Percentiles rank a stretch among this genome's conserved stretches.
These are phyloP conservation scores for Ceryle rudis DNA, from an alignment of 2,797 vertebrate species.

Conservation along the genomic window DNA sequence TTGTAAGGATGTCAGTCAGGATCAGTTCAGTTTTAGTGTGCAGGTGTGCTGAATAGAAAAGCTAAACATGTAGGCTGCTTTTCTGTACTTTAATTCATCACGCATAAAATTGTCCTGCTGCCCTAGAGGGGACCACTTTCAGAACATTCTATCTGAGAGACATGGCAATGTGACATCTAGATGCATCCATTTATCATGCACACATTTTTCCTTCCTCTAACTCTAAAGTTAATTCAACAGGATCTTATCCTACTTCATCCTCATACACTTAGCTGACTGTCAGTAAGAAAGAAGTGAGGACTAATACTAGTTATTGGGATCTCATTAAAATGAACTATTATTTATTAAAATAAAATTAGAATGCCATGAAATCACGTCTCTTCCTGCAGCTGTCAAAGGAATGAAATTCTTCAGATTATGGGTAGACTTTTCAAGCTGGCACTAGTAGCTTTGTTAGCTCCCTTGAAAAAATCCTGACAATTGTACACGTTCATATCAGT, in stretches of 20 bases:
- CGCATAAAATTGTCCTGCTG: background rate
- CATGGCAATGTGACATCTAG: background rate
- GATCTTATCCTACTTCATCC: background rate
- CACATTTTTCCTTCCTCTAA: background rate
- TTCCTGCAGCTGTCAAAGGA: background rate
- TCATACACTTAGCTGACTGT: accelerated
- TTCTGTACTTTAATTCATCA: background rate
- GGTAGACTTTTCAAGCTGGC: background rate
- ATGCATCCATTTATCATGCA: background rate
- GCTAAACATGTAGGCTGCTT: background rate
- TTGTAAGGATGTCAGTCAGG: background rate
- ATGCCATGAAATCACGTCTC: background rate
- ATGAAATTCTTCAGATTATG: background rate
- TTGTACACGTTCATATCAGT: background rate
- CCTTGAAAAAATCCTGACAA: background rate
- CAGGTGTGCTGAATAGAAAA: background rate
- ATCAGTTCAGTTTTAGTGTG: background rate
- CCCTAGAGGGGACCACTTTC: background rate
- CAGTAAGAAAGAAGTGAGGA: background rate
- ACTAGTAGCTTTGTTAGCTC: background rate
- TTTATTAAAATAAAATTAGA: background rate
- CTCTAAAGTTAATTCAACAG: background rate
- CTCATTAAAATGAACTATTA: background rate
- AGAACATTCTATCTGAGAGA: background rate
- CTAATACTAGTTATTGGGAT: background rate